Conservation (phyloP, 2,888 invertebrate genomes). For the Zaprionus obscuricornis region DNA sequence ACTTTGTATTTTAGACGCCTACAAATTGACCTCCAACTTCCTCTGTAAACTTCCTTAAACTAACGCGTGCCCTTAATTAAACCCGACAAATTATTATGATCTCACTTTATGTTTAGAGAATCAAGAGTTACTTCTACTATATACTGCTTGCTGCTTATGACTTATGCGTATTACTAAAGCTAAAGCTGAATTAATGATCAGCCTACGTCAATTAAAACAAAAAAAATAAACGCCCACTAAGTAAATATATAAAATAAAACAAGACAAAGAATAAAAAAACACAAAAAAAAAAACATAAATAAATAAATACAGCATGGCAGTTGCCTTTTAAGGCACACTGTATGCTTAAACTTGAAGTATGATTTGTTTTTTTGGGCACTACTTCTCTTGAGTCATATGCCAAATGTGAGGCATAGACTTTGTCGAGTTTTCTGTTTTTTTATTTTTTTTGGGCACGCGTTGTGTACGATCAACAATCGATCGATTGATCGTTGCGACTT, state of each 20-base stretch:
- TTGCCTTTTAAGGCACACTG: conserved; percentile 56
- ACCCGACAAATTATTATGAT: conserved; percentile 33
- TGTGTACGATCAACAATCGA: conserved; percentile 14
- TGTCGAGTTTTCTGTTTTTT: conserved; percentile 22
- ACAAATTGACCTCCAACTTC: conserved; percentile 50
- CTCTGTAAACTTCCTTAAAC: conserved; percentile 37
- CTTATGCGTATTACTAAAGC: conserved; percentile 11
- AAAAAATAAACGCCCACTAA: conserved; percentile 52
- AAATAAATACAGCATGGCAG: conserved; percentile 29
- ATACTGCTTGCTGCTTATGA: too few species aligned
- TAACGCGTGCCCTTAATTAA: conserved; percentile 59
- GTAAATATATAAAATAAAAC: not conserved
- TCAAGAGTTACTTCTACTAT: not conserved
- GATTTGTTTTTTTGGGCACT: conserved; percentile 47
- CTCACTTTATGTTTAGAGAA: conserved; percentile 6
- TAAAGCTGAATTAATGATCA: conserved; percentile 49
- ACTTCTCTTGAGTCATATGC: too few species aligned
- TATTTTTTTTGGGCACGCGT: conserved; percentile 33
- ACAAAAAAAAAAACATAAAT: conserved; percentile 5
- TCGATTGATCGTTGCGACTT: conserved; percentile 39
- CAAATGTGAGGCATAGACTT: conserved; percentile 7
- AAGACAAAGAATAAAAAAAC: conserved; percentile 13
- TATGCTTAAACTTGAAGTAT: conserved; percentile 18
- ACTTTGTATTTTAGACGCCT: too few species aligned
- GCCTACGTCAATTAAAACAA: conserved; percentile 57